Evolutionary conservation across 1,140 invertebrate genomes (phyloP), one percentile per base, ranked within the genome.

Genomic region (Drosophila equinoxialis): DNA sequence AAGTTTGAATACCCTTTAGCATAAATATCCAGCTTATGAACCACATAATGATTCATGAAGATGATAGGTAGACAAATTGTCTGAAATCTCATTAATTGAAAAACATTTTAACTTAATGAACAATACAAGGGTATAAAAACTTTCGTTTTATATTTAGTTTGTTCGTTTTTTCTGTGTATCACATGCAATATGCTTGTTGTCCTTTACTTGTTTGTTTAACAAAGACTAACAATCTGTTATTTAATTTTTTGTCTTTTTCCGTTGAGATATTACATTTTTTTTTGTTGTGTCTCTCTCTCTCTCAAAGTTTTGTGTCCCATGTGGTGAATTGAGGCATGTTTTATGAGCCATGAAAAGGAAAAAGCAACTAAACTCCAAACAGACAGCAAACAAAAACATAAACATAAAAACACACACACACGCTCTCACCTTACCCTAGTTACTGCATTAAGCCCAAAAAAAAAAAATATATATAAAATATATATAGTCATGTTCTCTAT

Each of bases 131-230:
- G 45, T 51, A 51, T 51, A 4, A 10, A 23, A 10, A 11, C 17
- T 20, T 51, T 20, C 8, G 45, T 10, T 37, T 10, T 51, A 23
- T 51, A 11, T 51, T 23, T 10, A 23, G 23, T 51, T 51, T 51
- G 6, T 17, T 48, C 1, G 37, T 39, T 48, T 48, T 48, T 30
- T 30, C 30, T 30, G n/a, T 48, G 14, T 48, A 48, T 48, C 17
- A 51, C 45, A 23, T 51, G 45, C 45, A 23, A 51, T 74, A 72
- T 63, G 73, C 54, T 75, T 75, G 73, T 74, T 75, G 72, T 73
- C 58, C 58, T 75, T 72, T 61, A 68, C 37, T 60, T 75, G 73
- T 75, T 75, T 75, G 73, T 75, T 75, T 75, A 75, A 75, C 63
- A 70, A 84, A 51, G 17, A 51, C 45, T 51, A 51, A 51, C 45